Evolutionary conservation across 2,888 invertebrate genomes (phyloP), one percentile per base, ranked within the genome.

Genomic region (Lymantria monacha): DNA sequence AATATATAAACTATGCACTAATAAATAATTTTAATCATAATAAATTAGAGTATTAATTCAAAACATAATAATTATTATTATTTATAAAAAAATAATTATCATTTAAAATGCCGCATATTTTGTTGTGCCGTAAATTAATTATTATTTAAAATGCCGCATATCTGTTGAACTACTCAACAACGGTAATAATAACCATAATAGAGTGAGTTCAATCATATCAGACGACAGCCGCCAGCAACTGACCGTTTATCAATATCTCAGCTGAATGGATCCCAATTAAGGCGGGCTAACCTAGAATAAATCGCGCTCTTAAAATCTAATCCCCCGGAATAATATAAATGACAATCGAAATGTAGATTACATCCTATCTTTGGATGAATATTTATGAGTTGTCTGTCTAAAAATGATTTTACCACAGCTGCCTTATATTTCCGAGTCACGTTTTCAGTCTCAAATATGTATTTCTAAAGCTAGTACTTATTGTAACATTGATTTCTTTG

Each of bases 221-320:
- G 66, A 53, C 66, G 59, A 56, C 61, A 55, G 70, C 63, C 65
- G 66, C 55, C 63, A 67, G 56, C 66, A 64, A 73, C 66, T 77
- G 80, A 74, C 77, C 79, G 74, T 74, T 77, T 76, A 76, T 76
- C 81, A 83, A 85, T 84, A 82, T 79, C 75, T 76, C 78, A 74
- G 70, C 66, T 86, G 81, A 87, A 86, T 83, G 71, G 80, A 71
- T 73, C 77, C 76, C 85, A 86, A 87, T 86, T 85, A 85, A 81
- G 76, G 70, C 63, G 65, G 70, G 69, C 71, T 65, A 72, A 72
- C 70, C 72, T 76, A 77, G 66, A 81, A 80, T 75, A 80, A 79
- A 79, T 81, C 68, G 64, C 60, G 56, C 47, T 64, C 69, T 74
- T 67, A 76, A 79, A 80, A 79, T 72, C 70, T 64, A 69, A 73